These are phyloP conservation scores for Nasonia oneida DNA, from an alignment of 2,888 invertebrate species.

Conservation along the genomic window DNA sequence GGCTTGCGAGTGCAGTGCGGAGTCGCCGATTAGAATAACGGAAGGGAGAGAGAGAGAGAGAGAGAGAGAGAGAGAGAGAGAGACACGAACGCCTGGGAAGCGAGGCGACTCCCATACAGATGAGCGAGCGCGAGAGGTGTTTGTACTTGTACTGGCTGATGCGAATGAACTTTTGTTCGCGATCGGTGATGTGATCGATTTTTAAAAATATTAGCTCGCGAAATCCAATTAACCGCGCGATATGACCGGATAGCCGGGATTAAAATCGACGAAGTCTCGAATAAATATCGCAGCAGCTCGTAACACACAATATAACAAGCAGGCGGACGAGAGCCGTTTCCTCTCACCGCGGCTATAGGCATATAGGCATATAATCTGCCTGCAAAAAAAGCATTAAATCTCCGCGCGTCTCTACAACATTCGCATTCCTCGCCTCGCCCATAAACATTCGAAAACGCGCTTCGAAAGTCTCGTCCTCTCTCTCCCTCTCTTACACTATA, in stretches of 20 bases:
- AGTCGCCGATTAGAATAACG: conserved; percentile 50
- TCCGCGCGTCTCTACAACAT: neutral
- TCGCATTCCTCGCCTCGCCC: conserved; percentile 39
- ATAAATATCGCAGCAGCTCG: neutral
- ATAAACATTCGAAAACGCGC: conserved; percentile 41
- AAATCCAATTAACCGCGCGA: neutral
- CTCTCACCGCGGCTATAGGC: too few relatives aligned
- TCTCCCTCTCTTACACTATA: neutral
- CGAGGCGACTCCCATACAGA: conserved; percentile 28
- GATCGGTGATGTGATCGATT: neutral
- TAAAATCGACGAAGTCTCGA: neutral
- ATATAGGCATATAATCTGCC: neutral
- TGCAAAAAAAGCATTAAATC: conserved; percentile 42
- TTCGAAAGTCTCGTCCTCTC: conserved; percentile 9
- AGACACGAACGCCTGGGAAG: conserved; percentile 49
- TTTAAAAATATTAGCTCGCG: neutral
- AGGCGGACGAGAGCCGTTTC: neutral
- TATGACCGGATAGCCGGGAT: neutral
- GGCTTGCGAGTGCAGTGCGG: neutral
- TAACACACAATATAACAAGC: neutral
- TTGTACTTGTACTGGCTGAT: neutral
- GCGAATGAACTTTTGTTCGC: neutral
- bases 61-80: conserved; percentile 43
- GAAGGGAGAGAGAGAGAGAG: conserved; percentile 40
- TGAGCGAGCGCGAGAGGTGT: conserved; percentile 11